These are phyloP conservation scores for Myotis yumanensis DNA, from an alignment of 2,113 vertebrate genomes.

Conservation along the genomic window DNA sequence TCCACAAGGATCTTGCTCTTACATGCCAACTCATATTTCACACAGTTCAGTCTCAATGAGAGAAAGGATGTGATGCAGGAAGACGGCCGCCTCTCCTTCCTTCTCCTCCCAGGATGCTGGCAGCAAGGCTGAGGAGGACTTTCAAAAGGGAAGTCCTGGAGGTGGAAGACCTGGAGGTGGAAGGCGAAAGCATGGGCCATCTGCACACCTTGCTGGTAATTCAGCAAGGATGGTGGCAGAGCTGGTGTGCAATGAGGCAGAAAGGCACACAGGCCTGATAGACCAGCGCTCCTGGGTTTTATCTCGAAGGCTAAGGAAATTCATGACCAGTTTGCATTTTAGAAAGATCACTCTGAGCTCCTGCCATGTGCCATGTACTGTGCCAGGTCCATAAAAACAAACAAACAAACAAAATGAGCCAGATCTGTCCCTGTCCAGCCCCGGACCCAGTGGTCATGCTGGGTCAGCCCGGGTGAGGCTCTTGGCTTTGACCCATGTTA, in stretches of 20 bases:
- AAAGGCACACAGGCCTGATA: not conserved
- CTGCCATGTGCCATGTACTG: not conserved
- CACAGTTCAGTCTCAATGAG: too few species aligned
- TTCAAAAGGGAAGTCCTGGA: not conserved
- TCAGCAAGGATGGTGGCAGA: not conserved
- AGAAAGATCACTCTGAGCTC: not conserved
- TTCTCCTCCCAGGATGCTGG: too few species aligned
- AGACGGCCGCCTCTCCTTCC: too few species aligned
- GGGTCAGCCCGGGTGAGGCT: not conserved
- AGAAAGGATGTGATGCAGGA: too few species aligned
- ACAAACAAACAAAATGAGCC: too few species aligned
- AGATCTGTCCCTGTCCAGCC: not conserved
- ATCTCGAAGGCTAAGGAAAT: not conserved
- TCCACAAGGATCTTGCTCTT: too few species aligned
- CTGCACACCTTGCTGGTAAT: not conserved
- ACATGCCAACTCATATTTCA: too few species aligned
- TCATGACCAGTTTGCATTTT: not conserved
- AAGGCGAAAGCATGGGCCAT: not conserved
- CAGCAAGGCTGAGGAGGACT: not conserved
- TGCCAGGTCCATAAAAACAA: not conserved
- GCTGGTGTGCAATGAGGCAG: not conserved
- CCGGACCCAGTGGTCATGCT: rapidly evolving
- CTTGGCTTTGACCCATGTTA: not conserved
- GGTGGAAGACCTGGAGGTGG: not conserved
- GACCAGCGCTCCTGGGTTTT: not conserved